A percentile compares a stretch with the other conserved stretches of the same genome.
phyloP scores from a whole-genome alignment of 1,140 invertebrate genomes.

The Dendroctonus valens region DNA sequence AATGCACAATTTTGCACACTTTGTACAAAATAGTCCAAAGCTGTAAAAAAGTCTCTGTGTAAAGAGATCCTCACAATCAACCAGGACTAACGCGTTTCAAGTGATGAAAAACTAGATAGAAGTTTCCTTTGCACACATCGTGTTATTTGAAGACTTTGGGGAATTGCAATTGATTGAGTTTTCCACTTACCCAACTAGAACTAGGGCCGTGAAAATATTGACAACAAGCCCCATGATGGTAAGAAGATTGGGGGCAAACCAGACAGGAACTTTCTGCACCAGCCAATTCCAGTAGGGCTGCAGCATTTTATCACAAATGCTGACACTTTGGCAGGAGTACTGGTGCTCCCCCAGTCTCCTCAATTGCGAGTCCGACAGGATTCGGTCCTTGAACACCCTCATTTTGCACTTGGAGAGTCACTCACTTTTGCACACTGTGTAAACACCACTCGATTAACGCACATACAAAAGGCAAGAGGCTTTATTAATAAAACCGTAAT shows the following conservation, averaged over 20 bases:
- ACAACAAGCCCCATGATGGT: slow-evolving; percentile 90
- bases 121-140: too few species aligned
- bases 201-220: slow-evolving; percentile 90
- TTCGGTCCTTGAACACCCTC: slow-evolving; percentile 48
- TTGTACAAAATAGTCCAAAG: too few species aligned
- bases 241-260: slow-evolving; percentile 97
- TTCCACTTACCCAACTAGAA: slow-evolving; percentile 79
- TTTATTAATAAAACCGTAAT: too few species aligned
- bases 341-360: slow-evolving; percentile 88
- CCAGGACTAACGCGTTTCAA: too few species aligned
- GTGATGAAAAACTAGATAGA: too few species aligned
- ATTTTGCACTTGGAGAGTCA: too few species aligned
- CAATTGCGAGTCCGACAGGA: slow-evolving; percentile 47
- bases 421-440: neutral
- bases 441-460: neutral
- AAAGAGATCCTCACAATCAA: too few species aligned
- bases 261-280: slow-evolving; percentile 85
- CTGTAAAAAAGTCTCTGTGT: too few species aligned
- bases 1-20: too few species aligned
- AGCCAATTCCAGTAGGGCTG: slow-evolving; percentile 98
- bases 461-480: too few species aligned
- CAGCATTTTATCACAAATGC: slow-evolving; percentile 82
- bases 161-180: too few species aligned
- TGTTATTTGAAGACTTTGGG: too few species aligned
- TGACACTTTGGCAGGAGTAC: slow-evolving; percentile 85